Evolutionary conservation across 2,797 vertebrate species (phyloP).

Genomic region (Enteromius trimaculatus): DNA sequence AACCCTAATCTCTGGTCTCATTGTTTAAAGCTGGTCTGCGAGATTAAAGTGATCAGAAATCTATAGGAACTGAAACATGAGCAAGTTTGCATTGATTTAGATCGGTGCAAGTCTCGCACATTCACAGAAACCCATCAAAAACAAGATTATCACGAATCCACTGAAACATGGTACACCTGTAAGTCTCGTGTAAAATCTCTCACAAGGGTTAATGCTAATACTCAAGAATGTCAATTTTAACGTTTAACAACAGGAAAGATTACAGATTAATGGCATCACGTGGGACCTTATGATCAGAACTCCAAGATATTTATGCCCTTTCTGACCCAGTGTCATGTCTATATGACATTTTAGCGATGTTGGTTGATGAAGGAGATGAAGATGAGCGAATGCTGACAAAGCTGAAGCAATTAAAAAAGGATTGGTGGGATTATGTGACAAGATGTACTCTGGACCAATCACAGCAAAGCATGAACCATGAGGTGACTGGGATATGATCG

Average conservation of each 20-base stretch:
- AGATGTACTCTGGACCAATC: slow-evolving; percentile 63
- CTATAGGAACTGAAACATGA: slow-evolving; percentile 11
- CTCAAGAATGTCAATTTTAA: background rate
- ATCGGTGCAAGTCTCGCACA: background rate
- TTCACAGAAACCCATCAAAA: background rate
- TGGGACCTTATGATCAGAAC: background rate
- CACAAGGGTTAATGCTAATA: background rate
- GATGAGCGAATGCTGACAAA: slow-evolving; percentile 71
- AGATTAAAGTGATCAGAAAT: slow-evolving; percentile 24
- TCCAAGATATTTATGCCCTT: background rate
- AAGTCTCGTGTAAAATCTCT: background rate
- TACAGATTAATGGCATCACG: background rate
- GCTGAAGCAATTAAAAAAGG: slow-evolving; percentile 60
- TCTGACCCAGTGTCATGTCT: background rate
- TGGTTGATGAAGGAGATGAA: slow-evolving; percentile 63
- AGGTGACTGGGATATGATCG: slow-evolving; percentile 58
- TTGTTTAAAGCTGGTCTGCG: slow-evolving; percentile 9
- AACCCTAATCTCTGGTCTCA: slow-evolving; percentile 20
- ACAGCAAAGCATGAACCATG: slow-evolving; percentile 58
- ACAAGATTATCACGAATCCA: background rate
- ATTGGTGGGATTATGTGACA: slow-evolving; percentile 73
- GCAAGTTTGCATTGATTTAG: background rate
- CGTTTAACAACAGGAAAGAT: background rate
- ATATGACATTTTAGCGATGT: slow-evolving; percentile 12
- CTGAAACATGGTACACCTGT: background rate